Evolutionary conservation across 2,113 vertebrate genomes (phyloP).

Genomic region (Arvicanthis niloticus): DNA sequence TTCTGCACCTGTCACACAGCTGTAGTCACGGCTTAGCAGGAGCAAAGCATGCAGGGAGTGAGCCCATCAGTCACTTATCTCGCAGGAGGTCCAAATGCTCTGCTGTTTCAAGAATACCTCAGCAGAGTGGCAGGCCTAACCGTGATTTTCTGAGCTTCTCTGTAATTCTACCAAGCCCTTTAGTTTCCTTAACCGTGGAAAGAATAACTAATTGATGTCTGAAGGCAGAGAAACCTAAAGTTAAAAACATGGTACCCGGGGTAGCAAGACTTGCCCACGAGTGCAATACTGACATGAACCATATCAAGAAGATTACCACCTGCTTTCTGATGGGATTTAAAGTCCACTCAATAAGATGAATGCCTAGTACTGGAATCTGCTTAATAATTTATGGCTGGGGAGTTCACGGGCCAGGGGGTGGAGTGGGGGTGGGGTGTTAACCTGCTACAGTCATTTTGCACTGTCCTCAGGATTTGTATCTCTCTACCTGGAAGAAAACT

Average conservation of each 20-base stretch:
- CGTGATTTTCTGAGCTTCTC: not conserved
- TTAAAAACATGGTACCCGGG: not conserved
- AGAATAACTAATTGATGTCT: not conserved
- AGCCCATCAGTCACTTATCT: not conserved
- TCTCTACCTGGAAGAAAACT: not conserved
- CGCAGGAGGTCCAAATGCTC: not conserved
- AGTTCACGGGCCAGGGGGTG: not conserved
- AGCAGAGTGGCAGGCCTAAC: not conserved
- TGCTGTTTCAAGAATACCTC: not conserved
- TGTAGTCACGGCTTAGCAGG: not conserved
- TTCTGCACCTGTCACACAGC: conserved; percentile 16
- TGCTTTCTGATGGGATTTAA: not conserved
- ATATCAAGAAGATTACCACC: no score
- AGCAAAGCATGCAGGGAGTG: not conserved
- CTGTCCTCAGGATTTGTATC: not conserved
- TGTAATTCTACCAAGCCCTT: not conserved
- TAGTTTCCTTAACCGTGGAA: not conserved
- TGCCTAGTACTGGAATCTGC: not conserved
- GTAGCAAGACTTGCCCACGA: not conserved
- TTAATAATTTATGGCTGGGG: no score
- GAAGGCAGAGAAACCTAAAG: not conserved
- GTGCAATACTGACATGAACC: no score
- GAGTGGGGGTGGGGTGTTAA: not conserved
- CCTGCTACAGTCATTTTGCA: no score
- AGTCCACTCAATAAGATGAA: not conserved